Evolutionary conservation across 2,888 invertebrate species (phyloP).

Genomic region (Eumacrocentrus americanus): DNA sequence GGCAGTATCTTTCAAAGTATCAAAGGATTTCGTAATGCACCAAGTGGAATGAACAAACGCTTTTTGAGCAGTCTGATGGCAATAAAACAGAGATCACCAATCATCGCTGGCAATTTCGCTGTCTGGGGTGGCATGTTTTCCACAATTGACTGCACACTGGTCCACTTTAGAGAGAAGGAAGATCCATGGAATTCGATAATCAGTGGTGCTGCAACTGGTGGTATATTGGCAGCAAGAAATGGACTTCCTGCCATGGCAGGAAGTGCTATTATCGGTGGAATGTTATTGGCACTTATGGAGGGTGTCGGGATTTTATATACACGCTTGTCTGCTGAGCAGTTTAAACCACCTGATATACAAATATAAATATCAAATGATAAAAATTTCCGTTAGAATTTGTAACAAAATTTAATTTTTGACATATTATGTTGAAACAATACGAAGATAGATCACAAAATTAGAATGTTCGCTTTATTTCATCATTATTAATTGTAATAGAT

Average conservation of each 20-base stretch:
- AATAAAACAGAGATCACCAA: slow-evolving; percentile 85
- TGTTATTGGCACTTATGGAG: slow-evolving; percentile 94
- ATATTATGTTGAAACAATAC: too few species aligned
- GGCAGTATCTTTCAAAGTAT: slow-evolving; percentile 97
- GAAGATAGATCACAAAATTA: too few species aligned
- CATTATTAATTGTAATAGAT: too few species aligned
- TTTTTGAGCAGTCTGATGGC: slow-evolving; percentile 81
- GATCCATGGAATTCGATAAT: slow-evolving; percentile 98
- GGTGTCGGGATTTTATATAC: slow-evolving; percentile 96
- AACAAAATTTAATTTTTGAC: too few species aligned
- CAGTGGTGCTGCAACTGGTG: slow-evolving; percentile 95
- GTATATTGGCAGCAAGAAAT: slow-evolving; percentile 92
- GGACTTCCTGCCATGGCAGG: slow-evolving; percentile 90
- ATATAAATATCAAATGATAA: too few species aligned
- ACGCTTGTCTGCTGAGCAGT: slow-evolving; percentile 89
- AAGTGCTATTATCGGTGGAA: slow-evolving; percentile 94
- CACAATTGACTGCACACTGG: slow-evolving; percentile 94
- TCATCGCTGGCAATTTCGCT: slow-evolving; percentile 96
- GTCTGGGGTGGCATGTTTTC: slow-evolving; percentile 99
- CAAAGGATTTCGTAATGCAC: slow-evolving; percentile 97
- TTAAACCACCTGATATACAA: too few species aligned
- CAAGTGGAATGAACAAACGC: slow-evolving; percentile 80
- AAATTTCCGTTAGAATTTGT: too few species aligned
- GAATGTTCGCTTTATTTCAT: too few species aligned
- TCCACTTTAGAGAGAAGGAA: slow-evolving; percentile 92